Evolutionary conservation across 2,888 invertebrate species (phyloP).

Genomic region (Leucozona laternaria): DNA sequence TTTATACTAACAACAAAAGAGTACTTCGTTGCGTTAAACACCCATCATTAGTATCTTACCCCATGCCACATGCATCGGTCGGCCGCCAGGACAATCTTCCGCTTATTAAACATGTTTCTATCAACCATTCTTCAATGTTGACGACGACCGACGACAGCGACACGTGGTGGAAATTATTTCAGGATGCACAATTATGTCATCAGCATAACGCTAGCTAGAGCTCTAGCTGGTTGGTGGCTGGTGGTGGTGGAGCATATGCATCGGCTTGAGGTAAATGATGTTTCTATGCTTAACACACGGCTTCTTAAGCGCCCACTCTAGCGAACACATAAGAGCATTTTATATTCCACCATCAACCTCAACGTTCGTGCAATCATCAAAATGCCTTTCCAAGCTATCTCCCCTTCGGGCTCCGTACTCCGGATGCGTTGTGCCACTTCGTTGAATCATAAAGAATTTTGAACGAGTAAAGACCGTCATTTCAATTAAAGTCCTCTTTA

Average conservation of each 20-base stretch:
- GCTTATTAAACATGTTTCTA: conserved; percentile 65
- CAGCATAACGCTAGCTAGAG: background rate
- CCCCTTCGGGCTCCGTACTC: conserved; percentile 9
- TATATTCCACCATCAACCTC: conserved; percentile 3
- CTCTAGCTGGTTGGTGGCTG: background rate
- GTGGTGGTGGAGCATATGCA: conserved; percentile 18
- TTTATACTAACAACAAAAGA: background rate
- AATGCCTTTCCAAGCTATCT: background rate
- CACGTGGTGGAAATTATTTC: conserved; percentile 59
- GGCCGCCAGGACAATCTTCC: conserved; percentile 51
- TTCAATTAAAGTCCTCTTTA: conserved; percentile 73
- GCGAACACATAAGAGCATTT: conserved; percentile 15
- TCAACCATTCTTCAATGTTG: conserved; percentile 44
- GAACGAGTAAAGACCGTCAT: conserved; percentile 42
- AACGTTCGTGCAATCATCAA: conserved; percentile 26
- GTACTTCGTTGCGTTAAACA: background rate
- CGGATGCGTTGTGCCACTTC: conserved; percentile 70
- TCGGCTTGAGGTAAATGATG: conserved; percentile 17
- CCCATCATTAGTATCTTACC: conserved; percentile 8
- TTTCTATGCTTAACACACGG: conserved; percentile 15
- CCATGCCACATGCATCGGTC: background rate
- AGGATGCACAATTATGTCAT: conserved; percentile 72
- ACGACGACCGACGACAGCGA: conserved; percentile 18
- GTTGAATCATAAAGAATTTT: conserved; percentile 59
- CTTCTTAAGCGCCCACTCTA: conserved; percentile 8